These are phyloP conservation scores for Neomicropteryx cornuta DNA, from an alignment of 1,140 invertebrate genomes.

Conservation along the genomic window DNA sequence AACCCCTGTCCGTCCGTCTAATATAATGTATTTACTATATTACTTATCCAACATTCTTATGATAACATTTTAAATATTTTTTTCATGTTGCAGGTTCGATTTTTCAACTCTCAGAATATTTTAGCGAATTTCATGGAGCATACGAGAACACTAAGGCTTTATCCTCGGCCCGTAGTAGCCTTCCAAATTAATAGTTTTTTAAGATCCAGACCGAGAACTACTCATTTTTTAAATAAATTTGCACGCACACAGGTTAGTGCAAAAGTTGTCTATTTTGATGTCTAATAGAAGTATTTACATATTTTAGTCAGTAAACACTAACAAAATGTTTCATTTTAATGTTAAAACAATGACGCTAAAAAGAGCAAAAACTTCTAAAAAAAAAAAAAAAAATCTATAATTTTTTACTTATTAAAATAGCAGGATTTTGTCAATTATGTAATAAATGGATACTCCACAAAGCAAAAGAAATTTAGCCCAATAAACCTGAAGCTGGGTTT, in stretches of 20 bases:
- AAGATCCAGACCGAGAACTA: conserved; percentile 77
- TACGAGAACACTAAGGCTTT: conserved; percentile 88
- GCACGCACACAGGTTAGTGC: conserved; percentile 69
- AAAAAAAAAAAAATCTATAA: not conserved
- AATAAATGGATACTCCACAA: too few species aligned
- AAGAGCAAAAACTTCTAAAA: conserved; percentile 1
- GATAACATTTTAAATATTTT: too few species aligned
- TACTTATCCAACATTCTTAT: too few species aligned
- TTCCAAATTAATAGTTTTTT: conserved; percentile 98
- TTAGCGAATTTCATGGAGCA: conserved; percentile 97
- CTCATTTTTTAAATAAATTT: conserved; percentile 83
- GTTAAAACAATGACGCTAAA: too few species aligned
- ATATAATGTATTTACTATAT: too few species aligned
- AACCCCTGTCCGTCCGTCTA: too few species aligned
- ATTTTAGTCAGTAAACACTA: conserved; percentile 3
- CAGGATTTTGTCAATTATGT: too few species aligned
- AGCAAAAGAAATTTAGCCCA: too few species aligned
- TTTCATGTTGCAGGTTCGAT: conserved; percentile 74
- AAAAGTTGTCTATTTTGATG: conserved; percentile 2
- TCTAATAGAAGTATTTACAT: not conserved
- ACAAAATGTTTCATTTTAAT: too few species aligned
- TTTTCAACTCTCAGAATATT: conserved; percentile 96
- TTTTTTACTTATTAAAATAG: too few species aligned
- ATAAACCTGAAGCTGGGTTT: too few species aligned
- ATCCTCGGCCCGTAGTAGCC: conserved; percentile 95